phyloP scores from a whole-genome alignment of 2,797 vertebrate species.

The Thunnus albacares region DNA sequence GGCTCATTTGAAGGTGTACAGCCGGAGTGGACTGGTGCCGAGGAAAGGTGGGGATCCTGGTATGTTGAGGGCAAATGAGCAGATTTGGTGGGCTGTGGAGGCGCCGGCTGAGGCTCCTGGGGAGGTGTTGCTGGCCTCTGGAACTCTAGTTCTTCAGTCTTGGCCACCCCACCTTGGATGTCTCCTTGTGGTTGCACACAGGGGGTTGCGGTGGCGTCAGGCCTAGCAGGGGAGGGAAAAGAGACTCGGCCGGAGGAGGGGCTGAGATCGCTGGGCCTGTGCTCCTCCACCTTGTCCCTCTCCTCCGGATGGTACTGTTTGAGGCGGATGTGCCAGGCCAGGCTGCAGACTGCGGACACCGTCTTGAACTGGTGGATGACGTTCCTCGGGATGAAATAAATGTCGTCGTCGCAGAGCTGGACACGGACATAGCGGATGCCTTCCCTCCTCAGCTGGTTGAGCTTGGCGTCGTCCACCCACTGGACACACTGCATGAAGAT shows the following conservation, averaged over 20 bases:
- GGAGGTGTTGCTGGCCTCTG: slow-evolving; percentile 79
- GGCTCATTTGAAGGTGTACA: slow-evolving; percentile 59
- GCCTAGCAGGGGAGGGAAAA: slow-evolving; percentile 74
- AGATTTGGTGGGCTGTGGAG: slow-evolving; percentile 75
- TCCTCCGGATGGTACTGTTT: slow-evolving; percentile 90
- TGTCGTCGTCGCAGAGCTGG: slow-evolving; percentile 96
- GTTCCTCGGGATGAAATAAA: slow-evolving; percentile 99
- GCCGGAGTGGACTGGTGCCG: slow-evolving; percentile 41
- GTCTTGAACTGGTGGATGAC: slow-evolving; percentile 99
- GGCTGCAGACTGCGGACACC: slow-evolving; percentile 97
- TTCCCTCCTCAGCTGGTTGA: slow-evolving; percentile 98
- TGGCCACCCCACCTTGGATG: slow-evolving; percentile 82
- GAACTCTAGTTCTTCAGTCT: slow-evolving; percentile 78
- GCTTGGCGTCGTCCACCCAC: slow-evolving; percentile 97
- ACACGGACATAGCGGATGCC: slow-evolving; percentile 94
- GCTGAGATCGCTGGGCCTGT: slow-evolving; percentile 71
- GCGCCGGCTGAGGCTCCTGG: slow-evolving; percentile 68
- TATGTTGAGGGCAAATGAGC: slow-evolving; percentile 48
- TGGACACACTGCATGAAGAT: slow-evolving; percentile 80
- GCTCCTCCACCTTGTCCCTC: slow-evolving; percentile 67
- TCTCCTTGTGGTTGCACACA: slow-evolving; percentile 79
- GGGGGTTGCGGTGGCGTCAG: slow-evolving; percentile 82
- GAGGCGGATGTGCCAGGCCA: slow-evolving; percentile 98
- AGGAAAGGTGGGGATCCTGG: slow-evolving; percentile 39
- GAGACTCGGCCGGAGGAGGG: slow-evolving; percentile 75